phyloP scores from a whole-genome alignment of 2,113 vertebrate genomes.

The Aldabrachelys gigantea region DNA sequence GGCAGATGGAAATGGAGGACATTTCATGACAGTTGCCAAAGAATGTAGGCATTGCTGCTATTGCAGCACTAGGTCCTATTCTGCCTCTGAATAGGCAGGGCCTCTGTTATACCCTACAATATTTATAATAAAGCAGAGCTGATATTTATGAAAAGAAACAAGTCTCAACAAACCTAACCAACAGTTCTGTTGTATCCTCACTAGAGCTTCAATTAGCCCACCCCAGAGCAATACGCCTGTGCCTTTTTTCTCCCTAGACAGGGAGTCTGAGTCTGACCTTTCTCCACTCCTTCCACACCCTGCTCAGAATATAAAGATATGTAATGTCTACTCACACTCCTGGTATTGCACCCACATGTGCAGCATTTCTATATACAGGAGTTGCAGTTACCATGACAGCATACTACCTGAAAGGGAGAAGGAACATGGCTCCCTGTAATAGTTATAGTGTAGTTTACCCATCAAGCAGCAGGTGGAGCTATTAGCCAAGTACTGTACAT shows the following conservation, averaged over 20 bases:
- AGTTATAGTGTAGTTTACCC: fast-evolving
- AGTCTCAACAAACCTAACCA: not conserved
- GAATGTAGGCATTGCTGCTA: not conserved
- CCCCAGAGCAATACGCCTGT: not conserved
- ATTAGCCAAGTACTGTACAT: fast-evolving
- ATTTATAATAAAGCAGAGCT: not conserved
- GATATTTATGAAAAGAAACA: not conserved
- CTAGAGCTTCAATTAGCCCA: not conserved
- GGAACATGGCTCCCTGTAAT: not conserved
- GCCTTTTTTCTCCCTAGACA: not conserved
- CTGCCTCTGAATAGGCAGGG: not conserved
- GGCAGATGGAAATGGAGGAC: not conserved
- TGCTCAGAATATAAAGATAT: fast-evolving
- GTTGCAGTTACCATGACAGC: not conserved
- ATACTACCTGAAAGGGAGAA: fast-evolving
- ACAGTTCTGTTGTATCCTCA: fast-evolving
- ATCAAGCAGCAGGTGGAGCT: not conserved
- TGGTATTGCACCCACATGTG: fast-evolving
- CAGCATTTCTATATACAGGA: fast-evolving
- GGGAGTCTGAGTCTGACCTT: too few species aligned
- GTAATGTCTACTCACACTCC: fast-evolving
- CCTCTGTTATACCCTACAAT: not conserved
- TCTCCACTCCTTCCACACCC: fast-evolving
- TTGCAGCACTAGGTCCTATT: not conserved
- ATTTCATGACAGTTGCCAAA: not conserved